Evolutionary conservation across 2,113 vertebrate species (phyloP).

Genomic region (Diadophis punctatus): DNA sequence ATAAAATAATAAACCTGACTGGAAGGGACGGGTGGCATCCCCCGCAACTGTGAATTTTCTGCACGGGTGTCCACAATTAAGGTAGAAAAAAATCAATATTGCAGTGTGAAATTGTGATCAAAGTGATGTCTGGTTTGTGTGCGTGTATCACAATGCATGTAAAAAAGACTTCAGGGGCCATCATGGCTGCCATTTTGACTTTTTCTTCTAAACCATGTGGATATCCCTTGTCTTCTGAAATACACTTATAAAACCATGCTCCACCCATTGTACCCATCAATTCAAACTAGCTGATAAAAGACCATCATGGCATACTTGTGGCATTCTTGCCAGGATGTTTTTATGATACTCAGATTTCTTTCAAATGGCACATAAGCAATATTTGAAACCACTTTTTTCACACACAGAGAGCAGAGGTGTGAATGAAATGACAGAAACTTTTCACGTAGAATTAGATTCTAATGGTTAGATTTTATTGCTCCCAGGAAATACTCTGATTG

Average conservation of each 20-base stretch:
- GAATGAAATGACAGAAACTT: background rate
- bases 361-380: background rate
- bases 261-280: background rate
- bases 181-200: background rate
- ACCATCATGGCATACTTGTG: background rate
- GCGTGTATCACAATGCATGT: background rate
- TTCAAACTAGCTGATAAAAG: background rate
- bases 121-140: background rate
- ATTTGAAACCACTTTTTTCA: background rate
- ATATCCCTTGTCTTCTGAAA: background rate
- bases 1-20: too few relatives aligned
- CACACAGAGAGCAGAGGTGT: background rate
- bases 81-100: background rate
- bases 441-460: background rate
- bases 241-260: background rate
- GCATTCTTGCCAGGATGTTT: background rate
- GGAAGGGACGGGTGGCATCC: too few relatives aligned
- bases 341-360: background rate
- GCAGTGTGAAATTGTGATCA: background rate
- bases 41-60: background rate
- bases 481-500: background rate
- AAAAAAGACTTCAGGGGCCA: background rate
- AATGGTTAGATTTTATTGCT: constrained; percentile 1
- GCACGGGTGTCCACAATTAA: background rate
- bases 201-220: background rate